phyloP scores from a whole-genome alignment of 2,888 invertebrate species.

The Falcaria lacertinaria region DNA sequence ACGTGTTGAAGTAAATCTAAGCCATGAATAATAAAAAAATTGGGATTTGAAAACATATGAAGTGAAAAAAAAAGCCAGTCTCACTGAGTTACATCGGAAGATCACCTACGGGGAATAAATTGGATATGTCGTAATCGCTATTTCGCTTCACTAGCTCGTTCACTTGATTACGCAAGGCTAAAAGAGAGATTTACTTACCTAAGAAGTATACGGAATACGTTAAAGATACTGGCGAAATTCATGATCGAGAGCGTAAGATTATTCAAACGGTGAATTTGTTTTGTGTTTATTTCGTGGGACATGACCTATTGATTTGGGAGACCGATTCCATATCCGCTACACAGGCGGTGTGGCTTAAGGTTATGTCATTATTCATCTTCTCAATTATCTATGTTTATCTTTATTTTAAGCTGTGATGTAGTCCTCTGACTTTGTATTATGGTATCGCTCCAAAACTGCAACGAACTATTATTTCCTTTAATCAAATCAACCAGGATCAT shows the following conservation, averaged over 20 bases:
- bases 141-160: constrained; percentile 51
- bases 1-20: neutral
- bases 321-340: neutral
- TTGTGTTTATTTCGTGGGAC: neutral
- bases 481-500: no score
- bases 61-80: constrained; percentile 32
- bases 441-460: no score
- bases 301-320: no score
- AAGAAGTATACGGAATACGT: constrained; percentile 47
- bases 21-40: constrained; percentile 28
- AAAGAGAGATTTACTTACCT: constrained; percentile 40
- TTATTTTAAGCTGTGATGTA: no score
- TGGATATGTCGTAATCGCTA: constrained; percentile 63
- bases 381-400: no score
- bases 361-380: neutral
- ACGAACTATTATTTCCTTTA: no score
- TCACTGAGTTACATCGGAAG: constrained; percentile 34
- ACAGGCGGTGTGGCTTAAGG: neutral
- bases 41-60: constrained; percentile 35
- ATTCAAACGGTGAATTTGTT: constrained; percentile 5
- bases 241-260: constrained; percentile 11
- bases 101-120: constrained; percentile 47
- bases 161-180: constrained; percentile 49
- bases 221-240: constrained; percentile 24
- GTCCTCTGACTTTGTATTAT: no score